Evolutionary conservation across 2,113 vertebrate genomes (phyloP).

Genomic region (Zeus faber): DNA sequence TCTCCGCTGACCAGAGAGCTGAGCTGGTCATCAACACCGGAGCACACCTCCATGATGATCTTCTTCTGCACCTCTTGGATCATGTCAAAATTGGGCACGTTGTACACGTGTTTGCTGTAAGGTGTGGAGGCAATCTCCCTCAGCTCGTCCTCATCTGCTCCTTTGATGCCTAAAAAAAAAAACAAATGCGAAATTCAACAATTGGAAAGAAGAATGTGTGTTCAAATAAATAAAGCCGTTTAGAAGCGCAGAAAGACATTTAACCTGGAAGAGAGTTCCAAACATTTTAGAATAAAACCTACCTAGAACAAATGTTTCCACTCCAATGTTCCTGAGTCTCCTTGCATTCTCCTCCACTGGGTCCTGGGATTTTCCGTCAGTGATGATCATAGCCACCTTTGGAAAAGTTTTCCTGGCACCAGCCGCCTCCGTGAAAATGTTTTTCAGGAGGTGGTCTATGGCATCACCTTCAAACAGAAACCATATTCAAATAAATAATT

Average conservation of each 20-base stretch:
- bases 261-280: conserved; percentile 41
- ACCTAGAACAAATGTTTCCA: conserved; percentile 98
- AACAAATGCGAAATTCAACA: conserved; percentile 30
- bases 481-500: neutral
- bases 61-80: conserved; percentile 90
- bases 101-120: conserved; percentile 89
- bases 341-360: conserved; percentile 89
- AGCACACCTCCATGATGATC: conserved; percentile 91
- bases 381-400: conserved; percentile 96
- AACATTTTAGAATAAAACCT: conserved; percentile 62
- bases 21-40: conserved; percentile 92
- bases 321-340: conserved; percentile 89
- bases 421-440: conserved; percentile 86
- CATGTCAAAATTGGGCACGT: conserved; percentile 92
- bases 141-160: conserved; percentile 95
- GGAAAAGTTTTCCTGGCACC: conserved; percentile 93
- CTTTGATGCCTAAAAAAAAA: conserved; percentile 87
- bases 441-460: conserved; percentile 88
- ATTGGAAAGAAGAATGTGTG: neutral
- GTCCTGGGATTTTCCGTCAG: conserved; percentile 98
- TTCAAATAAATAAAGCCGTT: conserved; percentile 39
- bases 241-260: conserved; percentile 47
- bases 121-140: conserved; percentile 90
- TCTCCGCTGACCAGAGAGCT: conserved; percentile 86
- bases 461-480: conserved; percentile 83